Evolutionary conservation across 2,888 invertebrate genomes (phyloP), one percentile per base, ranked within the genome.

Genomic region (Archips xylosteana): DNA sequence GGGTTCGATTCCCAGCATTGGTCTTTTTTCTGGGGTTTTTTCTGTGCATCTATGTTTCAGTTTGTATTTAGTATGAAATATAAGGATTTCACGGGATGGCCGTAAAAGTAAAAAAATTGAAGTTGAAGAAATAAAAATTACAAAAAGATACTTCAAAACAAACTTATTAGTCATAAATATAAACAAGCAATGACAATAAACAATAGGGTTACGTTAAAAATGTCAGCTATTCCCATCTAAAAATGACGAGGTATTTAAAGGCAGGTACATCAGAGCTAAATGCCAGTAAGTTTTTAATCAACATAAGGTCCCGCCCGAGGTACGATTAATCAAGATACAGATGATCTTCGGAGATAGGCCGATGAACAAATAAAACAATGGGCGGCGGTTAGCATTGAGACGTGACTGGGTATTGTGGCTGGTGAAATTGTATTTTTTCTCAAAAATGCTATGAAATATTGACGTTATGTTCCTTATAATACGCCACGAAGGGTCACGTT

Each of bases 301-400:
- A 74, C 64, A 69, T 60, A 34, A 70, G 34, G 64, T 60, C 65
- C 65, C 74, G n/a, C 65, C 65, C 74, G n/a, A 70, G 15, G 74
- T 49, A 67, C 61, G 60, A 74, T 74, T 74, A 69, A 74, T 74
- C 69, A 70, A 74, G 60, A 54, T 68, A 15, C 60, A 74, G 74
- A 74, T 74, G 34, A 70, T 74, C 74, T 60, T 74, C 23, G 12
- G 64, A 74, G 74, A 74, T 74, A 74, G 39, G 32, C n/a, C 15
- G 23, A 6, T 32, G 69, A 70, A 54, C 74, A 74, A 74, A 74
- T 61, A 74, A 71, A 74, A 74, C 74, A 74, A 74, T 74, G 65
- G 74, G 47, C 32, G 32, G 47, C 63, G 63, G 63, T 32, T 47
- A 63, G 64, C 70, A 74, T 74, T 70, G 74, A 70, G 74, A 74